These are phyloP conservation scores for Drosophila histrio DNA, from an alignment of 2,888 invertebrate genomes.

Conservation along the genomic window DNA sequence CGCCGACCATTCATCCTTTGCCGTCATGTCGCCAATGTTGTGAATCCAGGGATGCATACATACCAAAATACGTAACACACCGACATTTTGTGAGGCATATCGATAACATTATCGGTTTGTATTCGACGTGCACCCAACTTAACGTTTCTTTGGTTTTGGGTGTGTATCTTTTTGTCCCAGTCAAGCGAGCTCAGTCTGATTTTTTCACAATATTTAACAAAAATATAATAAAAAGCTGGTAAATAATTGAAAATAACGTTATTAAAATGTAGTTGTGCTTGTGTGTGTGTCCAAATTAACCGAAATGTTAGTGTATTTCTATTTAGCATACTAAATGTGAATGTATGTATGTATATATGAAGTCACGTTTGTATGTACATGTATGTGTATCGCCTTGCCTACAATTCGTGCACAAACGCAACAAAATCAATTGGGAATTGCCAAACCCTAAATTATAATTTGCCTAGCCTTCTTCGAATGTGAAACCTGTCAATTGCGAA, in stretches of 20 bases:
- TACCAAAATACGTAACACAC: conserved; percentile 4
- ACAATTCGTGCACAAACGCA: conserved; percentile 18
- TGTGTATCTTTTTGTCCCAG: conserved; percentile 66
- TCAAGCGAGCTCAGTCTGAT: conserved; percentile 21
- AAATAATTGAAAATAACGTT: conserved; percentile 34
- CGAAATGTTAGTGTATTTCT: conserved; percentile 22
- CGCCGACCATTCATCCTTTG: conserved; percentile 83
- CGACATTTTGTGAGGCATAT: conserved; percentile 4
- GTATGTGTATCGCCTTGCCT: conserved; percentile 11
- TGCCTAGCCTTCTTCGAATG: background rate
- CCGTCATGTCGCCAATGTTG: conserved; percentile 38
- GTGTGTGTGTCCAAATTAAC: conserved; percentile 59
- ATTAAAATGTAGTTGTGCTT: conserved; percentile 60
- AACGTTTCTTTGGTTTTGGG: conserved; percentile 58
- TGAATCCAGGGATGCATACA: conserved; percentile 13
- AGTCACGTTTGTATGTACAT: conserved; percentile 3
- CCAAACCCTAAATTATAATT: conserved; percentile 17
- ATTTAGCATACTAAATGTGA: conserved; percentile 10
- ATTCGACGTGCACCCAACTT: conserved; percentile 43
- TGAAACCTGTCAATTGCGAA: conserved; percentile 3
- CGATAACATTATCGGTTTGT: conserved; percentile 18
- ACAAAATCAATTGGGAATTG: conserved; percentile 48
- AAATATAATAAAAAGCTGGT: conserved; percentile 46
- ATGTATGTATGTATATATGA: background rate
- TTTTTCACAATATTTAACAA: conserved; percentile 33